phyloP scores from a whole-genome alignment of 2,113 vertebrate species.

The Xiphophorus hellerii region DNA sequence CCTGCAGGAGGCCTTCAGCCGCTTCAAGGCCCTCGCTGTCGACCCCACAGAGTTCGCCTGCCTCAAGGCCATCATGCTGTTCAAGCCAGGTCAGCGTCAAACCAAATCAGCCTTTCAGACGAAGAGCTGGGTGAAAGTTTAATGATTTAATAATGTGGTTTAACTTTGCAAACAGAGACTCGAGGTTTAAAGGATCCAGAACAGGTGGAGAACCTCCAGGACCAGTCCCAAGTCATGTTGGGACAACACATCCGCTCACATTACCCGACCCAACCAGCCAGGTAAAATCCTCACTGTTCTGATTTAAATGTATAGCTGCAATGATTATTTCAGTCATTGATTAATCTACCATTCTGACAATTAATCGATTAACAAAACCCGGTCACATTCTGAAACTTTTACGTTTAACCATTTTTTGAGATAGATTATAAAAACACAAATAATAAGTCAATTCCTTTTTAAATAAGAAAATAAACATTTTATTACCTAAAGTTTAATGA shows the following conservation, averaged over 20 bases:
- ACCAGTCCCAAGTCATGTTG: conserved; percentile 97
- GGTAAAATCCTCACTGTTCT: conserved; percentile 75
- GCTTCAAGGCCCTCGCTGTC: conserved; percentile 88
- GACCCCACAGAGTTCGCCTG: conserved; percentile 98
- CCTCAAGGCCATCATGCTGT: conserved; percentile 97
- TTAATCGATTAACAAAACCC: too few relatives aligned
- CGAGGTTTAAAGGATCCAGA: conserved; percentile 95
- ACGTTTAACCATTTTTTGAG: too few relatives aligned
- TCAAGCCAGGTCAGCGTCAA: conserved; percentile 90
- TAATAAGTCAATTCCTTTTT: too few relatives aligned
- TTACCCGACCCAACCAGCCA: conserved; percentile 90
- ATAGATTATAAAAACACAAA: too few relatives aligned
- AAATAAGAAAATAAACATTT: too few relatives aligned
- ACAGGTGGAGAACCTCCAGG: conserved; percentile 96
- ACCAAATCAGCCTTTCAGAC: not conserved
- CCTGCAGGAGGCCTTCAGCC: conserved; percentile 91
- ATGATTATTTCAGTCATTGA: too few relatives aligned
- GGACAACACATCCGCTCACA: conserved; percentile 93
- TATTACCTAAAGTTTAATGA: too few relatives aligned
- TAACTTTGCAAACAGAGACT: conserved; percentile 83
- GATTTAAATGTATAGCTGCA: too few relatives aligned
- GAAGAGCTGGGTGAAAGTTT: not conserved
- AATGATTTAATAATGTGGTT: not conserved
- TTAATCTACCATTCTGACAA: too few relatives aligned
- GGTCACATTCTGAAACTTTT: too few relatives aligned